Evolutionary conservation across 2,888 invertebrate genomes (phyloP).

Genomic region (Leucophora obtusa): DNA sequence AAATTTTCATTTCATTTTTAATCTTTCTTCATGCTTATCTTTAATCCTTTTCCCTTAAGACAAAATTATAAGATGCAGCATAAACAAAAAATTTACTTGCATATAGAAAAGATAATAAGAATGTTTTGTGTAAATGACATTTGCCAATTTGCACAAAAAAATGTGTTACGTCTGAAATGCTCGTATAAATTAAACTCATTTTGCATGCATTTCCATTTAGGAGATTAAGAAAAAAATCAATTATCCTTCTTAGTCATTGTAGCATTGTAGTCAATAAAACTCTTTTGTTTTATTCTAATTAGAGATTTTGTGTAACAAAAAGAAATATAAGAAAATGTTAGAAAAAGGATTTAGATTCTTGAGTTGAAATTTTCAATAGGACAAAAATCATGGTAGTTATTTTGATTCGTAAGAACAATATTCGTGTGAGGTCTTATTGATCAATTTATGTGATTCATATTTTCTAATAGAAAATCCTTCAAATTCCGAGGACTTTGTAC

Average conservation of each 20-base stretch:
- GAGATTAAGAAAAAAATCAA: conserved; percentile 50
- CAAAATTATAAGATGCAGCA: background rate
- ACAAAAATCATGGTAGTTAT: too few relatives aligned
- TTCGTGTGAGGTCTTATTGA: too few relatives aligned
- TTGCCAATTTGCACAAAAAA: conserved; percentile 28
- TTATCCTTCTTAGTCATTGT: conserved; percentile 8
- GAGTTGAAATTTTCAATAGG: too few relatives aligned
- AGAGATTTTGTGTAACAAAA: background rate
- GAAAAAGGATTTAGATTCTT: too few relatives aligned
- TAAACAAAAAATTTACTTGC: background rate
- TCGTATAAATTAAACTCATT: conserved; percentile 38
- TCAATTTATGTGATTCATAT: too few relatives aligned
- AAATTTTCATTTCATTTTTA: background rate
- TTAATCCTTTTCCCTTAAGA: background rate
- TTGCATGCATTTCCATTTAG: conserved; percentile 41
- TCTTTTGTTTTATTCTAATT: conserved; percentile 14
- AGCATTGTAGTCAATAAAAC: background rate
- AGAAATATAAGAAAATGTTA: too few relatives aligned
- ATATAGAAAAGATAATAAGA: background rate
- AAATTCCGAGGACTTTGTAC: too few relatives aligned
- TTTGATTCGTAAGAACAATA: too few relatives aligned
- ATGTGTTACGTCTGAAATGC: conserved; percentile 4
- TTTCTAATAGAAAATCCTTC: too few relatives aligned
- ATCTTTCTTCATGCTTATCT: background rate
- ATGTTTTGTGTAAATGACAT: background rate